Conservation (phyloP, 2,888 invertebrate genomes). For the Xanthorhoe designata region DNA sequence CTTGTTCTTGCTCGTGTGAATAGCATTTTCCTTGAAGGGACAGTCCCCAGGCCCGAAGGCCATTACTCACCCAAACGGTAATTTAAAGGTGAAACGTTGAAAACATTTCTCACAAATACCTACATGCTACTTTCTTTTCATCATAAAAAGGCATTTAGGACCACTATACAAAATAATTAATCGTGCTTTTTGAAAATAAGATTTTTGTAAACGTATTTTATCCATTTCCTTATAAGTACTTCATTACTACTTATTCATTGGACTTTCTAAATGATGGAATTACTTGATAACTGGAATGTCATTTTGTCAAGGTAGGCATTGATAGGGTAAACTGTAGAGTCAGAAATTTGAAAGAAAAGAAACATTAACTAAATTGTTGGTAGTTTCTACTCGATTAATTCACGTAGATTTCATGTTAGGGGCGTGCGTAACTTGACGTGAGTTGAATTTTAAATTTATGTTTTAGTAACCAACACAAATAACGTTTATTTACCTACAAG, state of each 20-base stretch:
- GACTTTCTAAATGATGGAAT: no score
- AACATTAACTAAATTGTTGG: not conserved
- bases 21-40: slow-evolving; percentile 39
- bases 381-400: not conserved
- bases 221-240: no score
- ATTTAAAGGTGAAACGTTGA: not conserved
- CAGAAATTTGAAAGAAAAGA: no score
- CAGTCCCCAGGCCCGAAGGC: slow-evolving; percentile 35
- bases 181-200: no score
- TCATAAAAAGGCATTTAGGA: not conserved
- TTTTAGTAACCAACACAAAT: not conserved
- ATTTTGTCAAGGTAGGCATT: no score
- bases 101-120: not conserved
- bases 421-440: not conserved
- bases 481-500: not conserved
- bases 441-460: not conserved
- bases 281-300: no score
- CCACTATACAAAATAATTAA: no score
- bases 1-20: slow-evolving; percentile 19
- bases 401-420: not conserved
- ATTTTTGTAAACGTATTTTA: no score
- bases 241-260: no score
- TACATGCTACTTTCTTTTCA: not conserved
- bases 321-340: no score
- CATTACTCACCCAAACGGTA: slow-evolving; percentile 29